A percentile compares a stretch with the other conserved stretches of the same genome.
These are phyloP conservation scores for Strigops habroptila DNA, from an alignment of 2,113 vertebrate genomes.

Conservation along the genomic window DNA sequence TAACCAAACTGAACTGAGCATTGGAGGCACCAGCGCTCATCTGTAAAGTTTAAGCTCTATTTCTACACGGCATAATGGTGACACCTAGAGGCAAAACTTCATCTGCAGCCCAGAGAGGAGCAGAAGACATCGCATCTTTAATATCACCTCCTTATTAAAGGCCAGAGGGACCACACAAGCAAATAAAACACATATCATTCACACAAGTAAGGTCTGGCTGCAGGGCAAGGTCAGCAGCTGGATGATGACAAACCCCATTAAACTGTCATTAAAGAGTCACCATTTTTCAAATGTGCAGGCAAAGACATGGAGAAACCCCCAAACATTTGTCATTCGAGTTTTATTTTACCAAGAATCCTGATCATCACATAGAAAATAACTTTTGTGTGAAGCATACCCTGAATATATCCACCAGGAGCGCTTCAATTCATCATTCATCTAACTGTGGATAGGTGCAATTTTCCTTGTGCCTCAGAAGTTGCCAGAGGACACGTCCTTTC, in stretches of 20 bases:
- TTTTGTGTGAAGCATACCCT: background rate
- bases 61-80: background rate
- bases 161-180: rapidly evolving
- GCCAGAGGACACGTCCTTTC: background rate
- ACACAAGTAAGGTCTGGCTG: rapidly evolving
- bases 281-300: background rate
- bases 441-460: background rate
- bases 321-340: background rate
- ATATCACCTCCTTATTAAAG: background rate
- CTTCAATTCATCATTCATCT: background rate
- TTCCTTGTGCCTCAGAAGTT: background rate
- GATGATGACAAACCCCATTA: background rate
- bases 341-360: background rate
- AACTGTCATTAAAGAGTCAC: background rate
- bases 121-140: background rate
- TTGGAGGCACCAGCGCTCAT: rapidly evolving
- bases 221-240: background rate
- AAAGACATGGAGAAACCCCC: background rate
- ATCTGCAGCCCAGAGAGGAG: background rate
- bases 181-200: background rate
- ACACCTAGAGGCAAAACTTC: slow-evolving; percentile 50
- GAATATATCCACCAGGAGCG: background rate
- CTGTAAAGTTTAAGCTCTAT: background rate
- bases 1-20: background rate
- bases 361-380: background rate